Evolutionary conservation across 1,140 invertebrate species (phyloP), one percentile per base, ranked within the genome.

Genomic region (Arion vulgaris): DNA sequence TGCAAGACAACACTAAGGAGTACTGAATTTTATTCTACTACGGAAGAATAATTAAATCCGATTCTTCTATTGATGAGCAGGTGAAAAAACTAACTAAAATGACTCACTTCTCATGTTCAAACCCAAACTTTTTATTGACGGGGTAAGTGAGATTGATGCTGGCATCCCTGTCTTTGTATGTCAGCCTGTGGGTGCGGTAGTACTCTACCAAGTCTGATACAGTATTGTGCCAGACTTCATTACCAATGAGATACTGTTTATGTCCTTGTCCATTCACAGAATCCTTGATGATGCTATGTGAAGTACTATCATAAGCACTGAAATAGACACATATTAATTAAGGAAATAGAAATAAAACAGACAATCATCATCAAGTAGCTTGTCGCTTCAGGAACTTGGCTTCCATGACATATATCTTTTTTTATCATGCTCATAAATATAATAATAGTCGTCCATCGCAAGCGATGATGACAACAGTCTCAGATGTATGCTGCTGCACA

Each of bases 161-260:
- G 49, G 41, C 32, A 4, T 53, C 53, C 26, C 79, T 80, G 51
- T 81, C 80, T 41, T 73, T 77, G 82, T 73, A 81, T 72, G 73
- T 82, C 34, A 85, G 71, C 28, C 41, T 77, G 79, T 85, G 82
- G 26, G 23, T 74, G n/a, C 38, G 39, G 72, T 83, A 85, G 66
- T 81, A 85, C 4, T 68, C 36, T 23, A 83, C 68, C 45, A 85
- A 69, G 26, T 85, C 82, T 0, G 78, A n/a, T 26, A 85, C 71
- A 38, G 36, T 81, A 17, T 78, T 28, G 28, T 83, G 66, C 79
- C 84, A 85, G 0, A 83, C 62, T 28, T 83, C 82, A 71, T 83
- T 83, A 53, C 82, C 82, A 36, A 85, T 80, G 49, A 80, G n/a
- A 51, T 73, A 81, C 1, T n/a, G 28, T 26, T 69, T 71, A 7